Base-by-base conservation (phyloP, 2,888 invertebrate species). In the Lobophora halterata region DNA sequence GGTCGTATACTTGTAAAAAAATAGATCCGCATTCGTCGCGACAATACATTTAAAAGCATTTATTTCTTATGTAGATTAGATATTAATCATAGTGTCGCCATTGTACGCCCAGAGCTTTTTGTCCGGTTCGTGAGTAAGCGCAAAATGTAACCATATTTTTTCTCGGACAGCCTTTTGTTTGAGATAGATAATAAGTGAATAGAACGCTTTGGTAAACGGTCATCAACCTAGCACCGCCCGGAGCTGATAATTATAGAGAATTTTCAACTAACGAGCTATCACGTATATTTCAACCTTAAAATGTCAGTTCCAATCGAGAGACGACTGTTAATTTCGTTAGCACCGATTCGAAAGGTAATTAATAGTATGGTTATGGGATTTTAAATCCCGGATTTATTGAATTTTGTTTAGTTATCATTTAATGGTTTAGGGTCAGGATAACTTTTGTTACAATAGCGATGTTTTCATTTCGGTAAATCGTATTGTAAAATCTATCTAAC, bases 181-280 rank as follows among this genome's bases (percentile, higher is more conserved):
- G 77, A 69, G 64, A 56, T 63, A 79, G 80, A 81, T 83, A n/a
- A n/a, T n/a, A 79, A 82, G 77, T 80, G 80, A 79, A 79, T 79
- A 79, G 76, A 55, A 59, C 59, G 52, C 61, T 65, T 67, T 60
- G 54, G 70, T 63, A 63, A 68, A 71, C 78, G 80, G 81, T 79
- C 79, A 71, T 73, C 75, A 71, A 79, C 79, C 80, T 66, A 62
- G 47, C 37, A 39, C 31, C 49, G 53, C 49, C 54, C 47, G 58
- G 57, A 55, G 53, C 49, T 59, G 58, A 67, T 83, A 81, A 81
- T 83, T 82, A 81, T 58, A 72, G 63, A 65, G 65, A 58, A 68
- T 65, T 63, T 61, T 70, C 55, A 61, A 61, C 71, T 76, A 76
- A 79, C 78, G 67, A 81, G 65, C 61, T 57, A 68, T 64, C 64